These are phyloP conservation scores for Branchellion lobata DNA, from an alignment of 2,888 invertebrate species.

Conservation along the genomic window DNA sequence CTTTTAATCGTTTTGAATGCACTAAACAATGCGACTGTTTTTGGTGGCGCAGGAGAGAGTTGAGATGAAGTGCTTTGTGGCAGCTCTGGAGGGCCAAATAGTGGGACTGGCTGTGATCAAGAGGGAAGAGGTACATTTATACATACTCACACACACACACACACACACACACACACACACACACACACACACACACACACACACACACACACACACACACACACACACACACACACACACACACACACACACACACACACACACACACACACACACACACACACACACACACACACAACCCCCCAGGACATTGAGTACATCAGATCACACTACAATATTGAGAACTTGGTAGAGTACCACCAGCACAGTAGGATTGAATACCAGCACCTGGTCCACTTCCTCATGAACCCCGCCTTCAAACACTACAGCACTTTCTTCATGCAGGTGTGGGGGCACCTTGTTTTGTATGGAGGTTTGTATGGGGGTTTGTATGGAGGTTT, in stretches of 20 bases:
- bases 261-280: neutral
- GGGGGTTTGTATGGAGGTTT: too few relatives aligned
- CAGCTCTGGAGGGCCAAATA: conserved; percentile 57
- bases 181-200: too few relatives aligned
- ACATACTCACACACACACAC: neutral
- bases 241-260: neutral
- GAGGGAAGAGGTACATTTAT: conserved; percentile 57
- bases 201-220: too few relatives aligned
- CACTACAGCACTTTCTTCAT: conserved; percentile 61
- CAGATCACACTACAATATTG: conserved; percentile 63
- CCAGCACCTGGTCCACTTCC: conserved; percentile 61
- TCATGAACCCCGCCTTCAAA: conserved; percentile 61
- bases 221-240: neutral
- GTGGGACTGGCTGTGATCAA: conserved; percentile 60
- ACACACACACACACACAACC: neutral
- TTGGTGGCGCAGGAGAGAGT: conserved; percentile 57
- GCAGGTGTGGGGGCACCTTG: conserved; percentile 65
- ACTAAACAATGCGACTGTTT: too few relatives aligned
- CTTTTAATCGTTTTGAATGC: too few relatives aligned
- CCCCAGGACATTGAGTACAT: conserved; percentile 62
- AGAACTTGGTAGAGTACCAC: conserved; percentile 63
- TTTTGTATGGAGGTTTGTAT: too few relatives aligned
- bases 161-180: too few relatives aligned
- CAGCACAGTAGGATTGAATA: conserved; percentile 61
- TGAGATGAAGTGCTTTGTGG: conserved; percentile 61